Evolutionary conservation across 2,113 vertebrate genomes (phyloP).

Genomic region (Microcebus ravelobensis): DNA sequence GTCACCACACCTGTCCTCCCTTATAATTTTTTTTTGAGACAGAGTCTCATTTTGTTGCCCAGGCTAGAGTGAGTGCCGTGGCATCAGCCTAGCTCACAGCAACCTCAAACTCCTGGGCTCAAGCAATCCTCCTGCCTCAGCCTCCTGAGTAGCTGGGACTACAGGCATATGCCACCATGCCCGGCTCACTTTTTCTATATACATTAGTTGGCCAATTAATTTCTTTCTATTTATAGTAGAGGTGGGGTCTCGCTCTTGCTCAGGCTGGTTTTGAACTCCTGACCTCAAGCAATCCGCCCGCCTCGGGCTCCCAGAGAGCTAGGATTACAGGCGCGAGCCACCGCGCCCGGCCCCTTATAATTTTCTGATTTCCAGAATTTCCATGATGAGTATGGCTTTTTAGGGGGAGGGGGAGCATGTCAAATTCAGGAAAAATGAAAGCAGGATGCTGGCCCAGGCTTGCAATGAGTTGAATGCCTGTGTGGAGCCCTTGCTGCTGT

Average conservation of each 20-base stretch:
- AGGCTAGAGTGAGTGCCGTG: too few species aligned
- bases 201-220: too few species aligned
- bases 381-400: background rate
- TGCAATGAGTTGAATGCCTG: background rate
- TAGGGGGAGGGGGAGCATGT: background rate
- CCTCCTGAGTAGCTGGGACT: too few species aligned
- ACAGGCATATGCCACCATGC: too few species aligned
- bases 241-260: too few species aligned
- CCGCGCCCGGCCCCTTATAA: background rate
- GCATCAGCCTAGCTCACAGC: too few species aligned
- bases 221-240: too few species aligned
- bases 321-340: background rate
- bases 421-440: background rate
- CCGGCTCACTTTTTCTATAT: too few species aligned
- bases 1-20: background rate
- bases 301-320: background rate
- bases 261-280: background rate
- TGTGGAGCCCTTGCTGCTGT: too few species aligned
- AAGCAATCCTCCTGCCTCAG: too few species aligned
- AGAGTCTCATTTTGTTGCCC: too few species aligned
- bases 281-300: background rate
- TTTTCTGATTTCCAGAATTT: conserved; percentile 3
- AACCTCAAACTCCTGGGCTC: too few species aligned
- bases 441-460: background rate
- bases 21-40: background rate